Evolutionary conservation across 2,113 vertebrate species (phyloP).

Genomic region (Nannospalax galili): DNA sequence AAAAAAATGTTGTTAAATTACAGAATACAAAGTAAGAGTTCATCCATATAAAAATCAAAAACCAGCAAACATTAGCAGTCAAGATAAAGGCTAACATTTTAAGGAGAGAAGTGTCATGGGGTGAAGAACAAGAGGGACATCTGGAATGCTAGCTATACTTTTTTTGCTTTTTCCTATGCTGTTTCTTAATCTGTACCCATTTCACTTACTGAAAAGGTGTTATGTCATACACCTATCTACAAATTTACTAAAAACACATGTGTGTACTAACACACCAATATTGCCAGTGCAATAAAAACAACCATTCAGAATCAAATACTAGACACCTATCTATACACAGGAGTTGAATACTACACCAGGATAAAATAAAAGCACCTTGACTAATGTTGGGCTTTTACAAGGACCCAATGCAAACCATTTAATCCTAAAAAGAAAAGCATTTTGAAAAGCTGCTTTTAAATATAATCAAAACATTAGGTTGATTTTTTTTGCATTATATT

Average conservation of each 20-base stretch:
- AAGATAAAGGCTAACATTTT: not conserved
- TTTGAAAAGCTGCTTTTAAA: constrained; percentile 46
- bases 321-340: not conserved
- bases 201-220: constrained; percentile 27
- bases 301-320: not conserved
- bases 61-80: not conserved
- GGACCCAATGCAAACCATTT: not conserved
- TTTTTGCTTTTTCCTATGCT: not conserved
- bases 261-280: not conserved
- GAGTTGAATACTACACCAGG: not conserved
- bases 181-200: constrained; percentile 7
- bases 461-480: constrained; percentile 36
- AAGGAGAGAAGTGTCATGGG: not conserved
- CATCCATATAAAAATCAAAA: constrained; percentile 21
- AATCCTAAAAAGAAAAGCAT: constrained; percentile 7
- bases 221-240: not conserved
- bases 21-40: not conserved
- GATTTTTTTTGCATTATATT: not conserved
- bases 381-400: not conserved
- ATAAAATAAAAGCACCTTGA: constrained; percentile 20
- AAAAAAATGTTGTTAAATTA: too few relatives aligned
- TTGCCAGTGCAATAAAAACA: not conserved
- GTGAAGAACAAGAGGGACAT: not conserved
- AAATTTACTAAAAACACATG: not conserved
- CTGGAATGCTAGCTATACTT: not conserved